Conservation (phyloP, 2,888 invertebrate genomes). For the Lordiphosa fenestrarum region DNA sequence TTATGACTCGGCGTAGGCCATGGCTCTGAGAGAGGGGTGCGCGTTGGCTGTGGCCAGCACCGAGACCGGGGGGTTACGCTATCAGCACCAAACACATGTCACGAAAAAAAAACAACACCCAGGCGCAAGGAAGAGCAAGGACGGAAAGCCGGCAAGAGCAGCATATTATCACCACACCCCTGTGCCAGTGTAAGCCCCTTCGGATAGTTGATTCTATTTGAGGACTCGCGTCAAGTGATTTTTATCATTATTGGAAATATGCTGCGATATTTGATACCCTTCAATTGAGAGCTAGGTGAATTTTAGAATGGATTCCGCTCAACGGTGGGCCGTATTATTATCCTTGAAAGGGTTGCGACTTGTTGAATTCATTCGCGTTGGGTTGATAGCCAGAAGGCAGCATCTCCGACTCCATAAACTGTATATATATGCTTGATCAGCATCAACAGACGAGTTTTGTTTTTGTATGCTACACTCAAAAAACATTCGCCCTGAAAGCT, state of each 20-base stretch:
- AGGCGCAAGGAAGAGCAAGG: slow-evolving; percentile 17
- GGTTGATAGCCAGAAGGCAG: too few relatives aligned
- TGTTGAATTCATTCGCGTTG: too few relatives aligned
- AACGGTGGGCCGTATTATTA: too few relatives aligned
- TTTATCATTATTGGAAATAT: slow-evolving; percentile 19
- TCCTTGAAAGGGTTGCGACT: too few relatives aligned
- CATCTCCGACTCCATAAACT: too few relatives aligned
- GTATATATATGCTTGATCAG: too few relatives aligned
- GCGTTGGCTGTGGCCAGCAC: slow-evolving; percentile 42
- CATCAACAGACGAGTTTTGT: too few relatives aligned
- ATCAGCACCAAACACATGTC: slow-evolving; percentile 70
- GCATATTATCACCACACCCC: slow-evolving; percentile 4
- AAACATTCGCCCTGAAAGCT: too few relatives aligned
- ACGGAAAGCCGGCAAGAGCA: neutral
- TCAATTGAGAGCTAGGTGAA: neutral
- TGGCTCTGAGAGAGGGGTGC: slow-evolving; percentile 33
- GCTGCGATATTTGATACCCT: slow-evolving; percentile 35
- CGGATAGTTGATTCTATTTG: neutral
- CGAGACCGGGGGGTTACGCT: slow-evolving; percentile 56
- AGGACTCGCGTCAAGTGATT: slow-evolving; percentile 9
- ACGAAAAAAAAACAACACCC: slow-evolving; percentile 50
- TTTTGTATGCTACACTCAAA: too few relatives aligned
- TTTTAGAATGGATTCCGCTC: neutral
- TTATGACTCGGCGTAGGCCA: slow-evolving; percentile 52
- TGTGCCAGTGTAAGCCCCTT: neutral